A percentile compares a stretch with the other conserved stretches of the same genome.
phyloP scores from a whole-genome alignment of 2,797 vertebrate genomes.

The Oophaga sylvatica region DNA sequence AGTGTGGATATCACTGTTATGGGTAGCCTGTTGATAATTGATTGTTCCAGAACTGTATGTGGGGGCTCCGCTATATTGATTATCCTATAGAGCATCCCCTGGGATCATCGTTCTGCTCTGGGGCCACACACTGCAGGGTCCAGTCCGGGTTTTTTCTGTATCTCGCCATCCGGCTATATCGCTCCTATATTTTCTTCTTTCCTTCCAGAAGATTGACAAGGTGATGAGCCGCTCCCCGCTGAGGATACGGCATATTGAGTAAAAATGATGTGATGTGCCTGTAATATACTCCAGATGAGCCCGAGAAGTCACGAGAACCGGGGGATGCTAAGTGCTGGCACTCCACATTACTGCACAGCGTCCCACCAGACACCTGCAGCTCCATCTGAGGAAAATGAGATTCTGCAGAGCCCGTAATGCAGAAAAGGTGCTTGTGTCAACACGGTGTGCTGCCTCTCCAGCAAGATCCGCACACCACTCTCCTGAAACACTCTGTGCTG shows the following conservation, averaged over 20 bases:
- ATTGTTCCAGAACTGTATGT: no score
- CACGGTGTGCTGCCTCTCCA: no score
- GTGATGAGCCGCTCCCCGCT: slow-evolving; percentile 4
- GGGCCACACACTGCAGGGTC: not conserved
- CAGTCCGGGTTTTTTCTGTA: no score
- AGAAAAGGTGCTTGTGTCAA: not conserved
- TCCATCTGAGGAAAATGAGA: not conserved
- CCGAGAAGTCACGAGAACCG: slow-evolving; percentile 12
- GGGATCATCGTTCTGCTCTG: not conserved
- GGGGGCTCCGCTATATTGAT: no score
- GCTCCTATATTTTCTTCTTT: not conserved
- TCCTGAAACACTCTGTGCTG: no score
- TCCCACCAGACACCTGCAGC: not conserved
- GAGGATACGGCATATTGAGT: slow-evolving; percentile 16
- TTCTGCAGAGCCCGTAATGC: not conserved
- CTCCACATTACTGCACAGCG: not conserved
- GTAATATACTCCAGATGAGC: slow-evolving; percentile 26
- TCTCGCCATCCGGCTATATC: no score
- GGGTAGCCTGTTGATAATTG: no score
- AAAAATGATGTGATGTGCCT: slow-evolving; percentile 22
- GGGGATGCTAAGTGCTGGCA: not conserved
- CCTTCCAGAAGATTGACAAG: slow-evolving; percentile 17
- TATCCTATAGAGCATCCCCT: not conserved
- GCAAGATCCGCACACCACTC: no score
- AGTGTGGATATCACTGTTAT: no score